Evolutionary conservation across 2,888 invertebrate species (phyloP).

Genomic region (Baronia brevicornis): DNA sequence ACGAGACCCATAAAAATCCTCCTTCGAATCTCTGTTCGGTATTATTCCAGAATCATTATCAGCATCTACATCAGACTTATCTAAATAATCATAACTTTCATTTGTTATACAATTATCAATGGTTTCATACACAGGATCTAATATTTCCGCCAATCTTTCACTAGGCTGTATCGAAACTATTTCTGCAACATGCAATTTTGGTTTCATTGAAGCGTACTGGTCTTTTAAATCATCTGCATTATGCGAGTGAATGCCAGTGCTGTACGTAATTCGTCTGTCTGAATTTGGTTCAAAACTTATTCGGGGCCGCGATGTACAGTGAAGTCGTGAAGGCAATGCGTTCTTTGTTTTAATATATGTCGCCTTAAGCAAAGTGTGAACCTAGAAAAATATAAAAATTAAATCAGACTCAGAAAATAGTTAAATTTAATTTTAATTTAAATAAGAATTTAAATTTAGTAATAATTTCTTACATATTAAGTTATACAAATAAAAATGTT

Average conservation of each 20-base stretch:
- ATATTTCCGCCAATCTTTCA: conserved; percentile 57
- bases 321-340: conserved; percentile 51
- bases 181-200: conserved; percentile 61
- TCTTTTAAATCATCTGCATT: conserved; percentile 33
- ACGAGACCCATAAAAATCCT: conserved; percentile 51
- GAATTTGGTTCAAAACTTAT: conserved; percentile 36
- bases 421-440: conserved; percentile 2
- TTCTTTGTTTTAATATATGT: conserved; percentile 64
- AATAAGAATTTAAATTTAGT: neutral
- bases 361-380: conserved; percentile 51
- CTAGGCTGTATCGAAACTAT: conserved; percentile 63
- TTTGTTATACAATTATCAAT: conserved; percentile 45
- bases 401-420: neutral
- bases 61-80: conserved; percentile 33
- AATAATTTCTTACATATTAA: neutral
- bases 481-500: conserved; percentile 7
- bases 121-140: conserved; percentile 64
- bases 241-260: conserved; percentile 44
- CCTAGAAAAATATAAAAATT: conserved; percentile 34
- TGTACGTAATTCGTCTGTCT: conserved; percentile 52
- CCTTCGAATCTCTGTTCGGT: conserved; percentile 35
- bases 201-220: conserved; percentile 36
- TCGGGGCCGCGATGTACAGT: conserved; percentile 39
- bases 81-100: conserved; percentile 47
- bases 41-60: conserved; percentile 40